Base-by-base conservation (phyloP, 1,140 invertebrate species). In the Lepeophtheirus salmonis region DNA sequence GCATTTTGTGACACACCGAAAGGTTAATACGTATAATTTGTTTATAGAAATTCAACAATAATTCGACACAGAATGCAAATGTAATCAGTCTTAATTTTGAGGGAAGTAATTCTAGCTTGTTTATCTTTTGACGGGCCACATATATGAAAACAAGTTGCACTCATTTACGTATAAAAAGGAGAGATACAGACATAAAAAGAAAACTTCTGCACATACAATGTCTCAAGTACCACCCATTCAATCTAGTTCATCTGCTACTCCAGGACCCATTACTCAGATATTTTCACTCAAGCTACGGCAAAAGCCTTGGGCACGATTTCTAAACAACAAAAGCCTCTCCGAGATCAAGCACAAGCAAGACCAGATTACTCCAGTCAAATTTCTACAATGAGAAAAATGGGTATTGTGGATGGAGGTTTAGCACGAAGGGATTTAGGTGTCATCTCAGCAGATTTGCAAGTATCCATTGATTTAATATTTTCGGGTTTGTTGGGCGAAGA, bases 391-490 rank as follows among this genome's bases (percentile, higher is more conserved):
- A 63, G 71, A 52, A 72, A 75, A 48, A 70, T 76, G 68, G 74
- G 74, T 21, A 75, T 76, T 17, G 68, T 66, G 51, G 73, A 75
- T 65, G 73, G 74, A 57, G 67, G 67, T 50, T 61, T 73, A 16
- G 72, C 72, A n/a, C 64, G 70, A 10, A 67, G 69, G 63, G 74
- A 73, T 49, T 64, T 76, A 1, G 63, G 69, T 24, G 70, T 72
- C 2, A 73, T 72, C 23, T 70, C 70, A 49, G 74, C 74, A 48
- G 73, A 76, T 61, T 67, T 76, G 18, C 70, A 72, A 21, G 70
- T 70, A 25, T 74, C 74, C 17, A 54, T 73, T 1, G 73, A 75
- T 59, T 66, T 75, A 17, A 70, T 76, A 49, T 74, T 73, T 65
- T 64, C 64, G 12, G 66, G 66, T 41, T 67, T 65, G 66, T 24